phyloP scores from a whole-genome alignment of 1,140 invertebrate genomes.

The Steinernema khuongi region DNA sequence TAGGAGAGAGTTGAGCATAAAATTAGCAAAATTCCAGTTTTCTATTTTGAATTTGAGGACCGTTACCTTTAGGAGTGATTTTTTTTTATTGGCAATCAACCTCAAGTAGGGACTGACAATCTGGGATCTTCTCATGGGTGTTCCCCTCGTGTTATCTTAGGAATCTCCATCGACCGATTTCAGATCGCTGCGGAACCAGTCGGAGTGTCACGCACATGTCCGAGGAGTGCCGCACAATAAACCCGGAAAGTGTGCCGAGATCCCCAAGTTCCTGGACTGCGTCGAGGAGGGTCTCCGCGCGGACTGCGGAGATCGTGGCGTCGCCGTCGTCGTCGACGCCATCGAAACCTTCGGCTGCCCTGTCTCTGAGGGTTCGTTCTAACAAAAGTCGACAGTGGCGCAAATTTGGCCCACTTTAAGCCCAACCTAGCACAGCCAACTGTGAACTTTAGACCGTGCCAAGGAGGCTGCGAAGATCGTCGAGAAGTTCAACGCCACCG shows the following conservation, averaged over 20 bases:
- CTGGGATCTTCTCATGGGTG: too few relatives aligned
- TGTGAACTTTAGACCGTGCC: neutral
- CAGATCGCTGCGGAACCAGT: neutral
- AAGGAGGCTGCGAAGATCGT: neutral
- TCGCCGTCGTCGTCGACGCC: conserved; percentile 9
- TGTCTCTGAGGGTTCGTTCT: neutral
- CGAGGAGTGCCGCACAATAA: neutral
- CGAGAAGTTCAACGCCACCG: neutral
- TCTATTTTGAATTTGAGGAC: too few relatives aligned
- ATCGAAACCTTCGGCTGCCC: conserved; percentile 3
- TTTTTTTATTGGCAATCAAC: too few relatives aligned
- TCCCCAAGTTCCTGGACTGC: conserved; percentile 1
- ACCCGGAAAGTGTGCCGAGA: neutral
- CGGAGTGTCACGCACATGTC: neutral
- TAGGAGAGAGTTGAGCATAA: too few relatives aligned
- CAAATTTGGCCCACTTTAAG: too few relatives aligned
- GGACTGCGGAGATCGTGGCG: neutral
- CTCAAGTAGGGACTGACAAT: too few relatives aligned
- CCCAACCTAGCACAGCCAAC: too few relatives aligned
- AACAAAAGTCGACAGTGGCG: too few relatives aligned
- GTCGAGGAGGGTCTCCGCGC: neutral
- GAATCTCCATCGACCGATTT: too few relatives aligned
- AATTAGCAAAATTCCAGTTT: too few relatives aligned
- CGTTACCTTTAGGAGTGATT: too few relatives aligned
- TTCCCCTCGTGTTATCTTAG: too few relatives aligned